Evolutionary conservation across 2,113 vertebrate genomes (phyloP).

Genomic region (Acrocephalus arundinaceus): DNA sequence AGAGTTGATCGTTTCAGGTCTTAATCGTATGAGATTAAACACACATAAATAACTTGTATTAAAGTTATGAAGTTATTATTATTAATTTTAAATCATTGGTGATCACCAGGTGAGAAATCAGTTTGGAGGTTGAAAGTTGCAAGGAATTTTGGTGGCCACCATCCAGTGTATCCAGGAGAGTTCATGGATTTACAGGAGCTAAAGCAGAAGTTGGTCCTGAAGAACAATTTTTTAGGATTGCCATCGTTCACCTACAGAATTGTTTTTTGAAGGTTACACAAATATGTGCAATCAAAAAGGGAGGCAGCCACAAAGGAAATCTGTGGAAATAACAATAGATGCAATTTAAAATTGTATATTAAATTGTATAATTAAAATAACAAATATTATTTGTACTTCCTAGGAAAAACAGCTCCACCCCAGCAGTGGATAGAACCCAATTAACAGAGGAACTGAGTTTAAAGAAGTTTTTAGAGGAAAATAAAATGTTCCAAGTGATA

Average conservation of each 20-base stretch:
- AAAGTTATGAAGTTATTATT: too few species aligned
- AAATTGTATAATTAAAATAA: not conserved
- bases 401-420: not conserved
- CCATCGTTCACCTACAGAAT: not conserved
- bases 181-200: not conserved
- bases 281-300: rapidly evolving
- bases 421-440: not conserved
- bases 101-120: not conserved
- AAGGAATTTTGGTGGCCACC: not conserved
- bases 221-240: not conserved
- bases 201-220: not conserved
- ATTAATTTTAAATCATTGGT: not conserved
- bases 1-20: not conserved
- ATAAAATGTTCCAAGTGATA: not conserved
- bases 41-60: not conserved
- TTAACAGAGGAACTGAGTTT: not conserved
- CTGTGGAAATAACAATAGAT: not conserved
- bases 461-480: not conserved
- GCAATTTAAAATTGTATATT: not conserved
- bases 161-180: rapidly evolving
- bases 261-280: not conserved
- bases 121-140: not conserved
- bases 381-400: not conserved
- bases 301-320: not conserved
- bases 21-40: not conserved